Percentiles rank a stretch among this genome's conserved stretches.
phyloP scores from a whole-genome alignment of 2,113 vertebrate species.

The Parus major region DNA sequence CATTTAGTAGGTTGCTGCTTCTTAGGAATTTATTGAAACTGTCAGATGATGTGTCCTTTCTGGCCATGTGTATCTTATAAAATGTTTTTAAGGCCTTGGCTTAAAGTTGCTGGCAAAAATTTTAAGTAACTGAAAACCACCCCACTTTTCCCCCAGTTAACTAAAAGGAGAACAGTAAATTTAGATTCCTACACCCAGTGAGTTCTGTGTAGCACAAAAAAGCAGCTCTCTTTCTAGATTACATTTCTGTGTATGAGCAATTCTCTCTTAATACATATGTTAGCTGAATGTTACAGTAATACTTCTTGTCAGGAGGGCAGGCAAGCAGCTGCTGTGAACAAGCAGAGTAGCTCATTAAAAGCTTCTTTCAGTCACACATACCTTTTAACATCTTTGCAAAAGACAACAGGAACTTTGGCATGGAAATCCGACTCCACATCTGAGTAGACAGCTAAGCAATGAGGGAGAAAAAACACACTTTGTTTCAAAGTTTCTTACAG shows the following conservation, averaged over 20 bases:
- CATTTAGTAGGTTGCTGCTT: background rate
- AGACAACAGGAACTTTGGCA: conserved; percentile 96
- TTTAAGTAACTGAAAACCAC: background rate
- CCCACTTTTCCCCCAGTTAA: background rate
- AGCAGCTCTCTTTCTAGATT: background rate
- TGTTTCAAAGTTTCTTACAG: background rate
- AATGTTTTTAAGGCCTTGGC: background rate
- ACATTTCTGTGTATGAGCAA: background rate
- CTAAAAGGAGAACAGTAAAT: background rate
- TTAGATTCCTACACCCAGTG: background rate
- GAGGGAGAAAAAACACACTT: background rate
- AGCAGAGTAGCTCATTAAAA: background rate
- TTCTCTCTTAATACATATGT: background rate
- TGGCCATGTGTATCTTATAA: background rate
- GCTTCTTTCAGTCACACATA: conserved; percentile 57
- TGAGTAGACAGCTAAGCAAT: conserved; percentile 81
- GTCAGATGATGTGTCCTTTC: background rate
- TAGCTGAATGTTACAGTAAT: background rate
- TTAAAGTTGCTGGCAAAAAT: background rate
- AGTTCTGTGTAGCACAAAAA: background rate
- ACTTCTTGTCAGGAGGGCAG: background rate
- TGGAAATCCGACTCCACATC: conserved; percentile 99
- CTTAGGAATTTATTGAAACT: background rate
- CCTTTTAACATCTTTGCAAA: conserved; percentile 91
- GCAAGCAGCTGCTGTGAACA: background rate